Percentiles rank a stretch among this genome's conserved stretches.
Evolutionary conservation across 2,888 invertebrate species (phyloP).

Genomic region (Agrotis segetum): DNA sequence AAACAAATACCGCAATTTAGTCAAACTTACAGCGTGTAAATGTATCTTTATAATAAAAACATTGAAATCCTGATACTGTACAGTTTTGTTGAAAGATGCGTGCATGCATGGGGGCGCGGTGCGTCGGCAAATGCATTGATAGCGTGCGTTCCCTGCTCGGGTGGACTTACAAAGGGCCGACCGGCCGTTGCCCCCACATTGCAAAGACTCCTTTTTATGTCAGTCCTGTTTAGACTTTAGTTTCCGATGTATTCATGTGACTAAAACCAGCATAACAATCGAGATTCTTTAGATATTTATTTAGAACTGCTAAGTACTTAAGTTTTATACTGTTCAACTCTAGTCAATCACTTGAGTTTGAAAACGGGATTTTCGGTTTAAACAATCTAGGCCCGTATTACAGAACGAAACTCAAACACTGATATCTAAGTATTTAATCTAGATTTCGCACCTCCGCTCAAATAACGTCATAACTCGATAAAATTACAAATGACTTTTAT

Average conservation of each 20-base stretch:
- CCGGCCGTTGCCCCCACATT: conserved; percentile 82
- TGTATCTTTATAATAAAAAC: neutral
- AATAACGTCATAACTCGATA: too few species aligned
- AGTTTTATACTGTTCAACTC: neutral
- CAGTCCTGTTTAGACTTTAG: conserved; percentile 71
- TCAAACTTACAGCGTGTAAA: too few species aligned
- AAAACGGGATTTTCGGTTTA: conserved; percentile 12
- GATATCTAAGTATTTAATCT: too few species aligned
- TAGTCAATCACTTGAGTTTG: conserved; percentile 23
- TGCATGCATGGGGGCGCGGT: conserved; percentile 32
- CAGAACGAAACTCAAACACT: too few species aligned
- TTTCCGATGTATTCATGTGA: conserved; percentile 53
- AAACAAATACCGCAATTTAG: too few species aligned
- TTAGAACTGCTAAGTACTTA: conserved; percentile 13
- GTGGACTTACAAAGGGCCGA: conserved; percentile 72
- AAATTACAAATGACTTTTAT: too few species aligned
- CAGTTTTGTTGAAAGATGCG: conserved; percentile 33
- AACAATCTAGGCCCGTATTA: too few species aligned
- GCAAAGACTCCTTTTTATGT: conserved; percentile 71
- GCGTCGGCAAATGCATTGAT: conserved; percentile 61
- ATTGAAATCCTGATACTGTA: neutral
- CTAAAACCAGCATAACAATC: conserved; percentile 22
- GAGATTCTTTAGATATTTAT: neutral
- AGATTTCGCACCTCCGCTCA: too few species aligned
- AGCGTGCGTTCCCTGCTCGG: conserved; percentile 53